Evolutionary conservation across 1,140 invertebrate species (phyloP).

Genomic region (Trachymyrmex septentrionalis): DNA sequence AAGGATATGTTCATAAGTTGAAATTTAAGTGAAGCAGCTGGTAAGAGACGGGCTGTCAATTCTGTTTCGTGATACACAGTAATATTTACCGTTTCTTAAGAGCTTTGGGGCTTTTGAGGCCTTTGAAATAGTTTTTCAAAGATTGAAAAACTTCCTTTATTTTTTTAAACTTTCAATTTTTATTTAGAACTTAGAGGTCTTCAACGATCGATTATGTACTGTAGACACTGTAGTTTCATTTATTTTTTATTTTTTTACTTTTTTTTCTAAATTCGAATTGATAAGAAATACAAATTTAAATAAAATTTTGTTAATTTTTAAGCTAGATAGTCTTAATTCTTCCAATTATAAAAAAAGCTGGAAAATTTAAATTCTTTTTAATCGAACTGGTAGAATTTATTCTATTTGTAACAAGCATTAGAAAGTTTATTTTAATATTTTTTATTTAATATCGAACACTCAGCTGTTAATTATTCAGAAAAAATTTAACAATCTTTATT

Average conservation of each 20-base stretch:
- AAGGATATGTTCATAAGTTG: not conserved
- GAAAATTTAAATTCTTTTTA: not conserved
- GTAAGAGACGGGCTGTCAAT: not conserved
- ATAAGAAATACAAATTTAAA: not conserved
- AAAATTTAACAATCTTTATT: not conserved
- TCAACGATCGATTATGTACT: not conserved
- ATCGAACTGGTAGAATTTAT: not conserved
- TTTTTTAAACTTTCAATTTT: constrained; percentile 19
- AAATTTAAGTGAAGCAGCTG: not conserved
- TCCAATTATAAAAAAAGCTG: not conserved
- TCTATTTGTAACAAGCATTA: not conserved
- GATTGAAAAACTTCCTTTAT: constrained; percentile 6
- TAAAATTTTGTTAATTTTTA: not conserved
- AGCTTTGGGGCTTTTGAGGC: not conserved
- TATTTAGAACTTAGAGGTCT: not conserved
- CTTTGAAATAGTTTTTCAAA: constrained; percentile 19
- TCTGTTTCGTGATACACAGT: not conserved
- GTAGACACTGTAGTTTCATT: not conserved
- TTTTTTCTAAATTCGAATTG: not conserved
- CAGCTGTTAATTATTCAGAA: not conserved
- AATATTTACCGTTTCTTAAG: not conserved
- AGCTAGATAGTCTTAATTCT: not conserved
- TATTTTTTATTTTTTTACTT: not conserved
- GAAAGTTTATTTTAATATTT: not conserved
- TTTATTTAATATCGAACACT: not conserved